Evolutionary conservation across 2,888 invertebrate species (phyloP).

Genomic region (Orthosia gothica): DNA sequence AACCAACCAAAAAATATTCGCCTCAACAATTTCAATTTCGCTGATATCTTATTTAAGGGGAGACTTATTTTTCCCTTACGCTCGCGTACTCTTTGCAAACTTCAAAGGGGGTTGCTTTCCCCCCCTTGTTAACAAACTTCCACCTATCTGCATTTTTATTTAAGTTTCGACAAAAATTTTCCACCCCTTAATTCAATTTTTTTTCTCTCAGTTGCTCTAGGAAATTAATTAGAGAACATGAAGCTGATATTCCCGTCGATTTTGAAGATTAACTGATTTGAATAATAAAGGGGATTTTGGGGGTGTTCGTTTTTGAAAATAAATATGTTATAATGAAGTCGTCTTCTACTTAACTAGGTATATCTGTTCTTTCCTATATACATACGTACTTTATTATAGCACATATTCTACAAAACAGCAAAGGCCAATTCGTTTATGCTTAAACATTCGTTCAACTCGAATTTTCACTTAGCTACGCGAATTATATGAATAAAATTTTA

Average conservation of each 20-base stretch:
- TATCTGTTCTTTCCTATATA: neutral
- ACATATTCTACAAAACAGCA: too few species aligned
- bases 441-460: too few species aligned
- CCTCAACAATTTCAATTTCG: constrained; percentile 72
- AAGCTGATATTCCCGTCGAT: constrained; percentile 50
- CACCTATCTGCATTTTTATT: constrained; percentile 85
- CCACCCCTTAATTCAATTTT: constrained; percentile 85
- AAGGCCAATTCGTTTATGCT: too few species aligned
- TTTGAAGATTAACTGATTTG: constrained; percentile 56
- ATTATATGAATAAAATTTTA: too few species aligned
- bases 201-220: constrained; percentile 76
- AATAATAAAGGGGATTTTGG: constrained; percentile 23
- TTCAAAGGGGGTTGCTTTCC: constrained; percentile 84
- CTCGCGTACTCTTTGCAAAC: constrained; percentile 71
- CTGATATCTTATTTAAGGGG: constrained; percentile 82
- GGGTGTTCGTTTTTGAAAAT: constrained; percentile 19
- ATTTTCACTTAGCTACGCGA: too few species aligned
- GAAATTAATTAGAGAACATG: constrained; percentile 77
- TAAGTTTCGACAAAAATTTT: constrained; percentile 89
- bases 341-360: neutral
- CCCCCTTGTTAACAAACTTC: constrained; percentile 82
- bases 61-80: constrained; percentile 81
- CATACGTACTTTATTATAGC: too few species aligned
- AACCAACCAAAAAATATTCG: constrained; percentile 64
- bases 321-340: constrained; percentile 28